Percentiles rank a stretch among this genome's conserved stretches.
These are phyloP conservation scores for Sebastes iracundus DNA, from an alignment of 2,797 vertebrate genomes.

Conservation along the genomic window DNA sequence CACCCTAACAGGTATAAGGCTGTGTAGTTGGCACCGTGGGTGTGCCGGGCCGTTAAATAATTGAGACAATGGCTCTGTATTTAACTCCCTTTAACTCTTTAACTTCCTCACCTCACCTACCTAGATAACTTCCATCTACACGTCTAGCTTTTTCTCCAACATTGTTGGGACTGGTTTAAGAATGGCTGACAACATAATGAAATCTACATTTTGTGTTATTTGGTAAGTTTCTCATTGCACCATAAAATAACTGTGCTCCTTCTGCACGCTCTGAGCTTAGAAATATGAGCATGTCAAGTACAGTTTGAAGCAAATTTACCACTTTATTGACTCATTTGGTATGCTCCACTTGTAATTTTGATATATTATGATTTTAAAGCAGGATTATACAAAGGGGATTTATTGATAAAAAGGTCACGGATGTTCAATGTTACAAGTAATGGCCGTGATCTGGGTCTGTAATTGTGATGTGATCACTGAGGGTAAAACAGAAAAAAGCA, in stretches of 20 bases:
- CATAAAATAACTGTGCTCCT: not conserved
- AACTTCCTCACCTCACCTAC: not conserved
- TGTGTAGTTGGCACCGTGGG: not conserved
- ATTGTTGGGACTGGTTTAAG: not conserved
- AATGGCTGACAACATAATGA: not conserved
- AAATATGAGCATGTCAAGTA: not conserved
- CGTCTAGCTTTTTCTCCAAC: not conserved
- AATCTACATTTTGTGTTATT: not conserved
- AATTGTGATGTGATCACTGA: not conserved
- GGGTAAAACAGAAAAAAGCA: not conserved
- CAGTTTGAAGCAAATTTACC: not conserved
- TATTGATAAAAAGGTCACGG: not conserved
- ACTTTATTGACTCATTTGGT: not conserved
- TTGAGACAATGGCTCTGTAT: not conserved
- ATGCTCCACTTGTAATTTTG: not conserved
- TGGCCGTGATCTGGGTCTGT: not conserved
- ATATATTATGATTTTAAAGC: not conserved
- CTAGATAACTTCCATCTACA: not conserved
- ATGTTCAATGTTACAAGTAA: not conserved
- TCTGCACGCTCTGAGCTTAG: not conserved
- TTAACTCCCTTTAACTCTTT: not conserved
- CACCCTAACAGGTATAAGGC: not conserved
- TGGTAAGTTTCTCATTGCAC: not conserved
- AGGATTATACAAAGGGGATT: not conserved
- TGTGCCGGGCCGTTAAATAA: not conserved